Evolutionary conservation across 1,140 invertebrate genomes (phyloP), one percentile per base, ranked within the genome.

Genomic region (Homarus americanus): DNA sequence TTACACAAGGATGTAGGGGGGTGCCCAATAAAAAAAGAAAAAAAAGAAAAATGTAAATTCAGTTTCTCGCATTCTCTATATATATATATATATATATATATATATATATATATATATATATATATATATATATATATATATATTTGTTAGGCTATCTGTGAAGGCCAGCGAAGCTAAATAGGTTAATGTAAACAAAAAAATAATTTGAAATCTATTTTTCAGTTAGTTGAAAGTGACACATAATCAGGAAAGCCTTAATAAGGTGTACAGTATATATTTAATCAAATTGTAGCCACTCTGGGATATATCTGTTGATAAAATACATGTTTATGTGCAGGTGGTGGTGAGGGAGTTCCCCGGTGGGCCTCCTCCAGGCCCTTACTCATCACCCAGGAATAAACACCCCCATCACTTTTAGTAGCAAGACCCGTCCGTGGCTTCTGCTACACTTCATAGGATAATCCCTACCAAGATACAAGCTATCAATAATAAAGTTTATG

Each of bases 211-310:
- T 69, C n/a, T 69, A 66, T 80, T 58, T 87, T 87, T 69, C 76
- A 78, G 86, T 87, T 87, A 87, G 76, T 72, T 63, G 75, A 78
- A 87, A 87, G 58, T 87, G 76, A 79, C 86, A 87, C 73, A 75
- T 87, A 41, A 44, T 66, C n/a, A 79, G 32, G 63, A 87, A 87
- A 85, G 44, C 49, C 58, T 69, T 87, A 63, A 44, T 79, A 58
- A n/a, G 34, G 58, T 34, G 28, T 41, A 32, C n/a, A 32, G 44
- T 49, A 69, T 32, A 69, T 69, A 69, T 32, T 7, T 69, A 69
- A 58, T 58, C 12, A 58, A 58, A 58, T 58, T 58, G 24, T 58
- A 24, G 24, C 53, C 53, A 58, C 20, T 24, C 12, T 58, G 53
- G 53, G 63, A 28, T 69, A 69, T 32, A 28, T 69, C 28, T 69